These are phyloP conservation scores for Ladona fulva DNA, from an alignment of 1,140 invertebrate genomes.

Conservation along the genomic window DNA sequence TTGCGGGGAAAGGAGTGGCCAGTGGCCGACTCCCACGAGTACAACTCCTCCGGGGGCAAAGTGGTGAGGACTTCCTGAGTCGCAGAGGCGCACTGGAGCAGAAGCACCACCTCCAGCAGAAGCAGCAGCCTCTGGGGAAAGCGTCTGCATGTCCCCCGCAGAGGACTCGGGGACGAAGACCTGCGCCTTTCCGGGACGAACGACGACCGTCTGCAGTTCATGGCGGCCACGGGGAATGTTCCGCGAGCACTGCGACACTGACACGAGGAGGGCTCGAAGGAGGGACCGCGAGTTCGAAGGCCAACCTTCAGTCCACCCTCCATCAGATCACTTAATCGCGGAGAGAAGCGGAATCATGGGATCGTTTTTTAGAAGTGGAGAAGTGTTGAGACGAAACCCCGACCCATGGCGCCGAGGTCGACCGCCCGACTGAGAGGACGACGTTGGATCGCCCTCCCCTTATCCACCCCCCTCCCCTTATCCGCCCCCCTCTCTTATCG, in stretches of 20 bases:
- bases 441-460: not conserved
- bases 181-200: not conserved
- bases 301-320: no score
- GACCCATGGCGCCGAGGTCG: not conserved
- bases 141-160: not conserved
- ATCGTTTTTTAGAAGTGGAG: not conserved
- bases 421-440: not conserved
- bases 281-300: no score
- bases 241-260: no score
- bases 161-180: not conserved
- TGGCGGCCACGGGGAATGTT: no score
- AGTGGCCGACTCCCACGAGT: not conserved
- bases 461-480: not conserved
- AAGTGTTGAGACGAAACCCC: not conserved
- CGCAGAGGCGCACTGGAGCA: no score
- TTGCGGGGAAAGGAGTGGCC: not conserved
- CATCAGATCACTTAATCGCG: no score
- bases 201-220: not conserved
- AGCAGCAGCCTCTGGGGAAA: not conserved
- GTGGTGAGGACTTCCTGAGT: no score
- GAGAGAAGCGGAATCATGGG: no score
- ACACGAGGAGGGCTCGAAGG: no score
- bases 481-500: not conserved
- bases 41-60: not conserved
- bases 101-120: not conserved